These are phyloP conservation scores for Melanotaenia duboulayi DNA, from an alignment of 2,113 vertebrate genomes.

Conservation along the genomic window DNA sequence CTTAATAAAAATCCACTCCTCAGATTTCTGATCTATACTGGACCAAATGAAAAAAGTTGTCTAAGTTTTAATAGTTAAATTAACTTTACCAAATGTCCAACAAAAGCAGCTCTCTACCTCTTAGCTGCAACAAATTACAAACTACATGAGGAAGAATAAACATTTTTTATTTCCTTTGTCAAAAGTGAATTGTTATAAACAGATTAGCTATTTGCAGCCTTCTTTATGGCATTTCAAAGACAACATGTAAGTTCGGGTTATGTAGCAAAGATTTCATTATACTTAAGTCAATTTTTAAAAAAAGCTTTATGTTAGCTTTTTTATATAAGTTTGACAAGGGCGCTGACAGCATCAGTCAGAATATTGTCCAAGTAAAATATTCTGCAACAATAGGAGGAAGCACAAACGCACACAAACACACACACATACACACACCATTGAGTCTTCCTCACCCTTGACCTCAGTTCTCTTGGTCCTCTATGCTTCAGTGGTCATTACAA, in stretches of 20 bases:
- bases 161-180: too few species aligned
- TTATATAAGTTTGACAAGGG: neutral
- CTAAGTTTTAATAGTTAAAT: too few species aligned
- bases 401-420: neutral
- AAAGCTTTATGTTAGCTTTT: neutral
- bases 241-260: neutral
- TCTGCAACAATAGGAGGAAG: neutral
- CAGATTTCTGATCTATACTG: neutral
- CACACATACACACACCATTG: neutral
- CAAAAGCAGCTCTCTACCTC: too few species aligned
- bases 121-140: too few species aligned
- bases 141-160: too few species aligned
- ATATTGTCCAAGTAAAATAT: neutral
- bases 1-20: neutral
- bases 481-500: constrained; percentile 54
- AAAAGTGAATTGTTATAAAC: too few species aligned
- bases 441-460: constrained; percentile 52
- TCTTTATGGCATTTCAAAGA: neutral
- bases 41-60: too few species aligned
- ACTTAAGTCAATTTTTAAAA: neutral
- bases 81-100: too few species aligned
- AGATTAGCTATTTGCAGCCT: too few species aligned
- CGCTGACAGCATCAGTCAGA: constrained; percentile 10
- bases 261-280: neutral
- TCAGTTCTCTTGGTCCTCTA: constrained; percentile 30